These are phyloP conservation scores for Gambusia affinis DNA, from an alignment of 2,113 vertebrate genomes.

Conservation along the genomic window DNA sequence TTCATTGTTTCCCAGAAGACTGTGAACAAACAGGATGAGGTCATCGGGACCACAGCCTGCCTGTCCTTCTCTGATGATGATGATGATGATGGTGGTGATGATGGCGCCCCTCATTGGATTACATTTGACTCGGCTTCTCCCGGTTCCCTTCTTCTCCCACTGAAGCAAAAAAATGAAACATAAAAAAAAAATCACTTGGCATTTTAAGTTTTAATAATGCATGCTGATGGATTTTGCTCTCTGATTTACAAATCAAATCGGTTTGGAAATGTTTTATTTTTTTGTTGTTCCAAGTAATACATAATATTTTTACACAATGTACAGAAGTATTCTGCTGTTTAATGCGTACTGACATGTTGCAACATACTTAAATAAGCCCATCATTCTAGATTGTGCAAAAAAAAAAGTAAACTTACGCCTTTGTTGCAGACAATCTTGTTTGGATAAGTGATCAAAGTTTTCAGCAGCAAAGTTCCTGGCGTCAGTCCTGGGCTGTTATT, in stretches of 20 bases:
- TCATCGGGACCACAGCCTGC: slow-evolving; percentile 66
- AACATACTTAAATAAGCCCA: no score
- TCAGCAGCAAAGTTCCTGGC: not conserved
- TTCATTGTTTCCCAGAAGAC: slow-evolving; percentile 75
- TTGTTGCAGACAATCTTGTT: no score
- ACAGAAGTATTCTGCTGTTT: not conserved
- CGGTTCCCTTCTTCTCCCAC: slow-evolving; percentile 28
- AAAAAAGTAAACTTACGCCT: no score
- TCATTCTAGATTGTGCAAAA: no score
- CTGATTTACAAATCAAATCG: not conserved
- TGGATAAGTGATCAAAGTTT: no score
- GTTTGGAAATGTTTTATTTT: not conserved
- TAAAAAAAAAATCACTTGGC: no score
- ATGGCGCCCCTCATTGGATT: slow-evolving; percentile 76
- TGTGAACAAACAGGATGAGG: slow-evolving; percentile 78
- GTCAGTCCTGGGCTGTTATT: not conserved
- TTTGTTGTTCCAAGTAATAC: not conserved
- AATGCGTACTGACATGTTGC: no score
- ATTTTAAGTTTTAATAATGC: not conserved
- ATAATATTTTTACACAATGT: not conserved
- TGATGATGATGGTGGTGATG: slow-evolving; percentile 67
- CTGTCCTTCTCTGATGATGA: slow-evolving; percentile 58
- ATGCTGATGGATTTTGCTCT: not conserved
- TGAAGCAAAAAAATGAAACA: not conserved
- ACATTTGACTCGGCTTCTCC: slow-evolving; percentile 58